Base-by-base conservation (phyloP, 1,140 invertebrate genomes). In the Heterodera carotae region DNA sequence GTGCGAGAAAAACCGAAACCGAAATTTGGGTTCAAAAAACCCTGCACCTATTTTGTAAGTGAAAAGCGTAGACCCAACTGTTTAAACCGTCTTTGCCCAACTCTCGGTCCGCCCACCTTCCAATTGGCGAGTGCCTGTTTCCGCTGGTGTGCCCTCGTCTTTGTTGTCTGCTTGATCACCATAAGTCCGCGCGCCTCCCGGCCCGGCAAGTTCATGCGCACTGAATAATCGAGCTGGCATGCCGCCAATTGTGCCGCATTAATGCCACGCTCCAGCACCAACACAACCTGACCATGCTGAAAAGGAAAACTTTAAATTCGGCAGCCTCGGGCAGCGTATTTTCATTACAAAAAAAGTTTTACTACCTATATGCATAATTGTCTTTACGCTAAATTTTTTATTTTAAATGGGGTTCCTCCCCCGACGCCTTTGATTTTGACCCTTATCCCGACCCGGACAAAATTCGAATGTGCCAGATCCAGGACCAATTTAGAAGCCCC, bases 201-300 rank as follows among this genome's bases (percentile, higher is more conserved):
- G 4, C 69, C 75, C 15, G 69, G 74, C 43, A 94, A 93, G 0
- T 93, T 93, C 64, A 98, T 87, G 25, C 93, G 94, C 77, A 98
- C 96, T 67, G 94, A 95, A 88, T 98, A 99, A 80, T 95, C 93
- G 88, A 96, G 92, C 60, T 98, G 91, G 88, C 94, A 96, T 76
- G 93, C 91, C 82, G 94, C 93, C 3, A 94, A 92, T 83, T 95
- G 93, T 69, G 93, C 91, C 86, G 93, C 93, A 0, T 93, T 93
- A 27, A 97, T 93, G 0, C 94, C 94, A 48, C 95, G 89, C 88
- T 99, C 96, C 81, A 98, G 86, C 0, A 95, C 93, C 15, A 98
- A 94, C 5, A 98, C 94, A 81, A 98, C 97, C 89, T 98, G 97
- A 0, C 96, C 96, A 94, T 96, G 98, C 93, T 97, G 85, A 79